A percentile compares a stretch with the other conserved stretches of the same genome.
Evolutionary conservation across 2,888 invertebrate species (phyloP).

Genomic region (Tryphoninae sp.): DNA sequence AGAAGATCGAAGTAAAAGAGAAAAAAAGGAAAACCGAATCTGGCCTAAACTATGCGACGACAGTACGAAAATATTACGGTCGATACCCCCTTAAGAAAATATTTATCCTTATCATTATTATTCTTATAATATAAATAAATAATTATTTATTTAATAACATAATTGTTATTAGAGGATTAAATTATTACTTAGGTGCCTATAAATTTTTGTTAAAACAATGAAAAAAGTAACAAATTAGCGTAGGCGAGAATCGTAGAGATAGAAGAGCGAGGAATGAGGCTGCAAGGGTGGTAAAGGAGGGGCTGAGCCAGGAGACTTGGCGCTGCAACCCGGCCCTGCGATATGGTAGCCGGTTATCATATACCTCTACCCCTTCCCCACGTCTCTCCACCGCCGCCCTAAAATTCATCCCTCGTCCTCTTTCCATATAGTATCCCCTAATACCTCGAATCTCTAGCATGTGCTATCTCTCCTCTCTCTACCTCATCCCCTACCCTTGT

Average conservation of each 20-base stretch:
- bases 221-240: neutral
- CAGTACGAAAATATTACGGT: neutral
- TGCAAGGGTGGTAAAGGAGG: constrained; percentile 28
- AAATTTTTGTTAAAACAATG: too few species aligned
- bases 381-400: constrained; percentile 39
- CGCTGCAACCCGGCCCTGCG: constrained; percentile 72
- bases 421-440: constrained; percentile 21
- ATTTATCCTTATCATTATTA: neutral
- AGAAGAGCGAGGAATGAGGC: constrained; percentile 57
- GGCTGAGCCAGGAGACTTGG: constrained; percentile 63
- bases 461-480: constrained; percentile 40
- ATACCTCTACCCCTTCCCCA: constrained; percentile 59
- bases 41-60: neutral
- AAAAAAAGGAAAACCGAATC: constrained; percentile 25
- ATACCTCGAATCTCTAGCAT: constrained; percentile 24
- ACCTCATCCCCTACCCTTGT: constrained; percentile 19
- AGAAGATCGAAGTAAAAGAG: constrained; percentile 5
- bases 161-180: too few species aligned
- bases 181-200: too few species aligned
- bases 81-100: neutral
- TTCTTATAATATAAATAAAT: neutral
- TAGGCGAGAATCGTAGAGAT: neutral
- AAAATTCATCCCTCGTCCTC: neutral
- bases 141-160: too few species aligned
- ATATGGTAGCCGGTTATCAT: constrained; percentile 79